A percentile compares a stretch with the other conserved stretches of the same genome.
Evolutionary conservation across 2,113 vertebrate species (phyloP).

Genomic region (Pogonocichla stellata): DNA sequence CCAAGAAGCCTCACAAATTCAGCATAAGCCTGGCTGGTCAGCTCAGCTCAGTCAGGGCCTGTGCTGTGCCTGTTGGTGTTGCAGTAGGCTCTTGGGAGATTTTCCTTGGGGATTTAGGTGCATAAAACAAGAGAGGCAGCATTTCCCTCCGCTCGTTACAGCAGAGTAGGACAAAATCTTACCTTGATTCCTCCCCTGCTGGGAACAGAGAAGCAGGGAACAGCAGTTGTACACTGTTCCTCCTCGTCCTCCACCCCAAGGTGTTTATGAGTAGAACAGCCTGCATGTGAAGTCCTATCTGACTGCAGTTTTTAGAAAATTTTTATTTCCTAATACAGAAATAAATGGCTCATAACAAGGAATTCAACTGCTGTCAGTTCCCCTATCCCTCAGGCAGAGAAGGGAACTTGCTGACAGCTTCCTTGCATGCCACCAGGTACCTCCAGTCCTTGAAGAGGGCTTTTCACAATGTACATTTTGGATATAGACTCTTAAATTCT

Average conservation of each 20-base stretch:
- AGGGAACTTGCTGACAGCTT: not conserved
- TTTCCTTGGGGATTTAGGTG: not conserved
- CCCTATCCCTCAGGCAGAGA: not conserved
- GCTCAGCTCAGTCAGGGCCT: not conserved
- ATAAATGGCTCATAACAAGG: not conserved
- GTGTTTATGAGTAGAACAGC: not conserved
- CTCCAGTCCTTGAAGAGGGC: not conserved
- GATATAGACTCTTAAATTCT: not conserved
- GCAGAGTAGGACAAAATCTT: not conserved
- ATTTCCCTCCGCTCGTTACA: not conserved
- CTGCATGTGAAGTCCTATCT: not conserved
- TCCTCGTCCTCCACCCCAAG: not conserved
- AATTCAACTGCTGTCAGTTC: not conserved
- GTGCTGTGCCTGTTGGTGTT: not conserved
- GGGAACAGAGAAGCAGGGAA: not conserved
- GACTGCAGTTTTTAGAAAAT: not conserved
- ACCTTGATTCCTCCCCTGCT: not conserved
- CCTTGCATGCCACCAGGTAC: not conserved
- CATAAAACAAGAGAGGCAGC: not conserved
- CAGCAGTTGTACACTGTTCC: not conserved
- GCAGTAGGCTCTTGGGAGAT: not conserved
- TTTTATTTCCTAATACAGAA: not conserved
- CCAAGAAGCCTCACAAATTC: not conserved
- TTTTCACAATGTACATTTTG: not conserved
- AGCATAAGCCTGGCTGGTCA: not conserved